Conservation (phyloP, 1,140 invertebrate genomes). For the Catajapyx aquilonaris region DNA sequence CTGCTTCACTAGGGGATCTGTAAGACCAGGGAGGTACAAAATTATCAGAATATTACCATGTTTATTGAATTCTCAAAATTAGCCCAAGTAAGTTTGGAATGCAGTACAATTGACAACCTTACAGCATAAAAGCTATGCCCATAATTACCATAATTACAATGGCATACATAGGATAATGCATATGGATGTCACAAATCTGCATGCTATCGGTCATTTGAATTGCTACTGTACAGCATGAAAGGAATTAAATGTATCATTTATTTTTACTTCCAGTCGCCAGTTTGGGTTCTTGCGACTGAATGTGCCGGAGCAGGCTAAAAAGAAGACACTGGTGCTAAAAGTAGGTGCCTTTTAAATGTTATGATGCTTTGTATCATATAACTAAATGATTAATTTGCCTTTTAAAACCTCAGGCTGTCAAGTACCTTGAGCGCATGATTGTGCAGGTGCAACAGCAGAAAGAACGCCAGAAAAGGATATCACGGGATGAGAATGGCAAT, state of each 20-base stretch:
- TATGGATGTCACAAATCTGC: no score
- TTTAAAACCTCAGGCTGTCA: slow-evolving; percentile 30
- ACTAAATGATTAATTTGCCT: not conserved
- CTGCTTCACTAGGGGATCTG: no score
- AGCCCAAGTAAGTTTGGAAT: no score
- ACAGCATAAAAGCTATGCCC: no score
- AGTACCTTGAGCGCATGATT: slow-evolving; percentile 62
- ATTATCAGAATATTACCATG: no score
- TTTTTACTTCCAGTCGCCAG: slow-evolving; percentile 42
- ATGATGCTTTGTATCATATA: slow-evolving; percentile 4
- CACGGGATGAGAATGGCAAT: slow-evolving; percentile 23
- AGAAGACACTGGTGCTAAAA: slow-evolving; percentile 53
- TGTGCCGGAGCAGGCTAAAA: slow-evolving; percentile 47
- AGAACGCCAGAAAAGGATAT: slow-evolving; percentile 20
- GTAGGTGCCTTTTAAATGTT: slow-evolving; percentile 18
- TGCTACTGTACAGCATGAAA: no score
- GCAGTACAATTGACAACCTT: no score
- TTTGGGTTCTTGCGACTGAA: slow-evolving; percentile 67
- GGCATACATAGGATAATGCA: no score
- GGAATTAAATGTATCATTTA: slow-evolving; percentile 3
- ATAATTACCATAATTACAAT: no score
- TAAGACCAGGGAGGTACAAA: no score
- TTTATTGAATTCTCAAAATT: no score
- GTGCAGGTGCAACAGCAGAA: slow-evolving; percentile 46
- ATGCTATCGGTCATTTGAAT: no score